Conservation (phyloP, 2,888 invertebrate genomes). For the Hipparchia sbordonii region DNA sequence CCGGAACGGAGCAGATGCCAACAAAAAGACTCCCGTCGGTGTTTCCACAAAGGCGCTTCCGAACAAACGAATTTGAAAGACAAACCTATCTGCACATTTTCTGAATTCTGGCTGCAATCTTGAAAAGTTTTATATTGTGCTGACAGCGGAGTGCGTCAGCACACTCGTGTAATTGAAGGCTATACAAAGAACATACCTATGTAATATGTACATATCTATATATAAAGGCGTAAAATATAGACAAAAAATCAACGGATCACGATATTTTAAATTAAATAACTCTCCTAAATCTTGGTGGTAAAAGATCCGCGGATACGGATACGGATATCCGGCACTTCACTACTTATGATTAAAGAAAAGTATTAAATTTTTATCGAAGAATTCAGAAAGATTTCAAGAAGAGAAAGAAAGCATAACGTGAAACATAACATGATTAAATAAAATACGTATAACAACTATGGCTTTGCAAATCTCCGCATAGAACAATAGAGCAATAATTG, state of each 20-base stretch:
- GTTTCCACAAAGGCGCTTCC: constrained; percentile 38
- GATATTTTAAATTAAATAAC: too few relatives aligned
- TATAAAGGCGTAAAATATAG: too few relatives aligned
- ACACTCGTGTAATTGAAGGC: not conserved
- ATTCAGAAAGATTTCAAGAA: too few relatives aligned
- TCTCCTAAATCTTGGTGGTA: too few relatives aligned
- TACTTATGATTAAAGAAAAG: too few relatives aligned
- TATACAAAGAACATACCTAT: not conserved
- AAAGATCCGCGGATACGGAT: too few relatives aligned
- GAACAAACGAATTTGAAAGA: constrained; percentile 42
- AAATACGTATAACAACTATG: not conserved
- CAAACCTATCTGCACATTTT: constrained; percentile 34
- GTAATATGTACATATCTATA: not conserved
- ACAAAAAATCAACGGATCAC: too few relatives aligned
- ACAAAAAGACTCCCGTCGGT: constrained; percentile 36
- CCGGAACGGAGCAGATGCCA: constrained; percentile 30
- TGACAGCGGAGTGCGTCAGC: constrained; percentile 22
- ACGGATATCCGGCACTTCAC: too few relatives aligned
- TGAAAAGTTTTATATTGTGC: constrained; percentile 25
- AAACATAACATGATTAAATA: not conserved
- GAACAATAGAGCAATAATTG: not conserved
- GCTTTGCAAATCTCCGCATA: not conserved
- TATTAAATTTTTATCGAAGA: too few relatives aligned
- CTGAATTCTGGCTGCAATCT: constrained; percentile 30
- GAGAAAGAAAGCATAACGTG: not conserved